Evolutionary conservation across 2,113 vertebrate genomes (phyloP).

Genomic region (Scophthalmus maximus): DNA sequence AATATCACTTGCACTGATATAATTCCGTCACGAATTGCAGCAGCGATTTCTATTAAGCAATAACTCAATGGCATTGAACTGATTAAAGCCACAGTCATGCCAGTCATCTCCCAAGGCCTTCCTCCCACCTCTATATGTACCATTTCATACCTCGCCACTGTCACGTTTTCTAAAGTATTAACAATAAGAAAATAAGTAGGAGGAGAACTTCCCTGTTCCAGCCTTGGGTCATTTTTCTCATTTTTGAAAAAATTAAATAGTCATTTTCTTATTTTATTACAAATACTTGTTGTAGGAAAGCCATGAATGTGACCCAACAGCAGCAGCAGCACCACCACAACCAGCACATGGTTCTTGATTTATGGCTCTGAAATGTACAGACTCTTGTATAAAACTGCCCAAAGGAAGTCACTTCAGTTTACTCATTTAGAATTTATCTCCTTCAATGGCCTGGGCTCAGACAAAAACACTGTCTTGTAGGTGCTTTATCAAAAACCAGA

Average conservation of each 20-base stretch:
- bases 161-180: background rate
- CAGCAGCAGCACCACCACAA: background rate
- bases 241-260: background rate
- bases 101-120: slow-evolving; percentile 12
- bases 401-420: slow-evolving; percentile 66
- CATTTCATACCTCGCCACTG: slow-evolving; percentile 9
- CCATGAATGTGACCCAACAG: slow-evolving; percentile 28
- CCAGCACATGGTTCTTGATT: slow-evolving; percentile 47
- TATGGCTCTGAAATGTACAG: slow-evolving; percentile 41
- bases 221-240: slow-evolving; percentile 15
- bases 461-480: slow-evolving; percentile 66
- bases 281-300: slow-evolving; percentile 21
- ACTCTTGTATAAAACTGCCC: slow-evolving; percentile 57
- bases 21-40: background rate
- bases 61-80: background rate
- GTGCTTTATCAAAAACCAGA: slow-evolving; percentile 55
- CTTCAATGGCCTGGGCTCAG: slow-evolving; percentile 31
- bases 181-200: slow-evolving; percentile 6
- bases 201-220: background rate
- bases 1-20: background rate
- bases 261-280: slow-evolving; percentile 28
- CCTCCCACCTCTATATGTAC: background rate
- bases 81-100: slow-evolving; percentile 9
- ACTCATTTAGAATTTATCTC: slow-evolving; percentile 71
- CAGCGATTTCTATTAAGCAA: background rate